Base-by-base conservation (phyloP, 2,888 invertebrate species). In the Barypeithes pellucidus region DNA sequence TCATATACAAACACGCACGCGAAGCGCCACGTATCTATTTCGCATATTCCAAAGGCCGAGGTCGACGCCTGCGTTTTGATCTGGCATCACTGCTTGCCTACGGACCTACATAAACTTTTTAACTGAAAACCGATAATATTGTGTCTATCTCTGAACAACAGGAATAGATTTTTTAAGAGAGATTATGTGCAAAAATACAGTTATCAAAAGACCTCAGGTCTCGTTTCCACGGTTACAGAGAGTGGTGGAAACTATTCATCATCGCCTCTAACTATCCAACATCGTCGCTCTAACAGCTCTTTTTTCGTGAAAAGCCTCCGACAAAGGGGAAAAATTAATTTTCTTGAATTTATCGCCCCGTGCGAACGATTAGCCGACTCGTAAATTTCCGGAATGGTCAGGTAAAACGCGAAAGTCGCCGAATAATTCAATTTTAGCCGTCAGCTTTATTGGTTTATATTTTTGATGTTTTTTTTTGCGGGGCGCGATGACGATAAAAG, bases 341-440 rank as follows among this genome's bases (percentile, higher is more conserved):
- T 76, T 76, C 76, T 73, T 71, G 71, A 73, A 76, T 76, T 76
- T 76, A 76, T 76, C 71, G 76, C 63, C 73, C 73, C 71, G 67
- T 71, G 76, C 67, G 63, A 70, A 67, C 76, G 76, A 76, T 76
- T 76, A 76, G 72, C 71, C 29, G 62, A 39, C 29, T 67, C 73
- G 68, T 76, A 76, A 73, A 73, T 76, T 67, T 67, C 67, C 63
- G 63, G 47, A 71, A 67, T 73, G 70, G 76, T 73, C 76, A 76
- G 76, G 76, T 76, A 73, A 72, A 75, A 75, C 67, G 75, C 63
- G 71, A 71, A 69, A 73, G 73, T 73, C 73, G 52, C 75, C 63
- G 67, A 72, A 71, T 75, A 75, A 75, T 75, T 75, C 75, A 75
- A 71, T 65, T 66, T 68, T 43, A 70, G 45, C 67, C 73, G 73